Percentiles rank a stretch among this genome's conserved stretches.
These are phyloP conservation scores for Hylyphantes graminicola DNA, from an alignment of 1,140 invertebrate species.

Conservation along the genomic window DNA sequence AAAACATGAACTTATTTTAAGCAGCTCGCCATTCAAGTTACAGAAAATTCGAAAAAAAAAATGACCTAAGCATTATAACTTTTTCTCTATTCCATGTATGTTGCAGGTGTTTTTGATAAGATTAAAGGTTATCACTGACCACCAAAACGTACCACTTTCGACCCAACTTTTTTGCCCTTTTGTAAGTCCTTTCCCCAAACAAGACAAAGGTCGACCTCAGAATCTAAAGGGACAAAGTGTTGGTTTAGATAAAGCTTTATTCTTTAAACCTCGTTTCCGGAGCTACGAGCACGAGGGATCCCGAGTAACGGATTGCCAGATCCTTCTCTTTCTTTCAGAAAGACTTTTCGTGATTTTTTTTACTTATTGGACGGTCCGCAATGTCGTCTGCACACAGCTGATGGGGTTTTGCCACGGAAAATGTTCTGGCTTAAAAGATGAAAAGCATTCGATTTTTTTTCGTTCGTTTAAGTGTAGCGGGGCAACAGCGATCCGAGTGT, in stretches of 20 bases:
- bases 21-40: too few species aligned
- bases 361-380: constrained; percentile 8
- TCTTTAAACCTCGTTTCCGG: constrained; percentile 43
- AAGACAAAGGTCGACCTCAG: constrained; percentile 42
- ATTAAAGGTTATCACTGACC: not conserved
- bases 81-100: too few species aligned
- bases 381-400: constrained; percentile 17
- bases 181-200: constrained; percentile 16
- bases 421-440: constrained; percentile 50
- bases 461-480: not conserved
- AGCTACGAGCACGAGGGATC: constrained; percentile 21
- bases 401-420: constrained; percentile 33
- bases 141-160: not conserved
- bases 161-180: not conserved
- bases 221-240: constrained; percentile 32
- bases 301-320: constrained; percentile 42
- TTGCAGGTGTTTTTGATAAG: too few species aligned
- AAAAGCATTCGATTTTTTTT: constrained; percentile 26
- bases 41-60: too few species aligned
- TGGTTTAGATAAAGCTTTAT: constrained; percentile 49
- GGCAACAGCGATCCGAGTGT: too few species aligned
- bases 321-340: constrained; percentile 14
- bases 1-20: too few species aligned
- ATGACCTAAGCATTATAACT: too few species aligned
- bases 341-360: constrained; percentile 5